Percentiles rank a stretch among this genome's conserved stretches.
phyloP scores from a whole-genome alignment of 2,113 vertebrate genomes.

The Tragelaphus imberbis region DNA sequence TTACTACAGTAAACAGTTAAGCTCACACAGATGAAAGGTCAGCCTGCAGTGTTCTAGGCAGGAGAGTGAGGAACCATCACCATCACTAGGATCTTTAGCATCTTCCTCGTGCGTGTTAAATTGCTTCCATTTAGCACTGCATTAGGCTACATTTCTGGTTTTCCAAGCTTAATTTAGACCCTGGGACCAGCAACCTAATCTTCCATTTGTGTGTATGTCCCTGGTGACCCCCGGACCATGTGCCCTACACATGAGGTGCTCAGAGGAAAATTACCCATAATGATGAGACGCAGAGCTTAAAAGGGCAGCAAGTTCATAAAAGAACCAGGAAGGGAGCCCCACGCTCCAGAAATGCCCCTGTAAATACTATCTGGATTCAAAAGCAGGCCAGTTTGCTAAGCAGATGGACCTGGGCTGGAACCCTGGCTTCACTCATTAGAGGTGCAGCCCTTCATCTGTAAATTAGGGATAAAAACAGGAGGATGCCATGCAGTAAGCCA shows the following conservation, averaged over 20 bases:
- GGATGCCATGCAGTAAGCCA: not conserved
- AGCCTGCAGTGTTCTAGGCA: not conserved
- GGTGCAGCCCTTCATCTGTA: not conserved
- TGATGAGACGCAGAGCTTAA: not conserved
- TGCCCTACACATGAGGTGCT: not conserved
- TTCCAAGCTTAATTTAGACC: not conserved
- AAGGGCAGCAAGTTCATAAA: not conserved
- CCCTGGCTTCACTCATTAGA: not conserved
- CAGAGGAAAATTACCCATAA: not conserved
- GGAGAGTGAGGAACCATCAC: fast-evolving
- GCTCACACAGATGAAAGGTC: not conserved
- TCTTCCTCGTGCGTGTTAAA: not conserved
- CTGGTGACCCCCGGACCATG: fast-evolving
- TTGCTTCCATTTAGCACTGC: not conserved
- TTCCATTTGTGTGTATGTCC: not conserved
- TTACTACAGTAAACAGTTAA: not conserved
- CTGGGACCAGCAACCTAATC: not conserved
- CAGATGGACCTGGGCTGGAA: not conserved
- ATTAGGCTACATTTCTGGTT: not conserved
- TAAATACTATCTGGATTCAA: not conserved
- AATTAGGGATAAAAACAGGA: not conserved
- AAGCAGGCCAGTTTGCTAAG: not conserved
- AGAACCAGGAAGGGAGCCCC: not conserved
- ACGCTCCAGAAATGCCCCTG: not conserved
- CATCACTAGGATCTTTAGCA: not conserved